Percentiles rank a stretch among this genome's conserved stretches.
These are phyloP conservation scores for Apodemia mormo DNA, from an alignment of 2,888 invertebrate genomes.

Conservation along the genomic window DNA sequence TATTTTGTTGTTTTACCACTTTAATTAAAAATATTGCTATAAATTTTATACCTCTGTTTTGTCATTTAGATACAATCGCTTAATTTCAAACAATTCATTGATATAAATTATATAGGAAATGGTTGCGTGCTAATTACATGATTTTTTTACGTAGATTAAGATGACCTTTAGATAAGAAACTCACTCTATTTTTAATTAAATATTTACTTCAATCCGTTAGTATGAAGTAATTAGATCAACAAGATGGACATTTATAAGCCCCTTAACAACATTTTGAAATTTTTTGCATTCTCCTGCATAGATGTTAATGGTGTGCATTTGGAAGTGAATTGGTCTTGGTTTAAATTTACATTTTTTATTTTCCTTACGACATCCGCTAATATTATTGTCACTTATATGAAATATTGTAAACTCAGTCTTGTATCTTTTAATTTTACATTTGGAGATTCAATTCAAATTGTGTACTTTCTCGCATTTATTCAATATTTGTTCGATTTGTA, in stretches of 20 bases:
- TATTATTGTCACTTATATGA: slow-evolving; percentile 20
- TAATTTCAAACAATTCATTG: background rate
- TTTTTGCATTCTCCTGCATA: background rate
- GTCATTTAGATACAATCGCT: background rate
- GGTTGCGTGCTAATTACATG: slow-evolving; percentile 8
- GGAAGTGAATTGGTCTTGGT: background rate
- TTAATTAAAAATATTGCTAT: too few relatives aligned
- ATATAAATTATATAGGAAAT: background rate
- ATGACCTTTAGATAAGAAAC: background rate
- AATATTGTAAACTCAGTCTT: background rate
- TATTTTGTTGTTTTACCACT: too few relatives aligned
- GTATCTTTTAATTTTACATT: background rate
- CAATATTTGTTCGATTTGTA: slow-evolving; percentile 23
- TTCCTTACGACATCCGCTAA: background rate
- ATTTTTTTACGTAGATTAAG: background rate
- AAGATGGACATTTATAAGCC: background rate
- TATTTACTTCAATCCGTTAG: background rate
- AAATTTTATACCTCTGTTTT: too few relatives aligned
- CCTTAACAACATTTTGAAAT: background rate
- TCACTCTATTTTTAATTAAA: background rate
- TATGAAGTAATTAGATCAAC: background rate
- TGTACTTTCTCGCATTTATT: slow-evolving; percentile 13
- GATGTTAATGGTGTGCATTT: background rate
- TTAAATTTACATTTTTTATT: slow-evolving; percentile 3
- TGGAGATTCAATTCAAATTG: slow-evolving; percentile 10